Conservation (phyloP, 1,140 invertebrate genomes). For the Matsumurasca onukii region DNA sequence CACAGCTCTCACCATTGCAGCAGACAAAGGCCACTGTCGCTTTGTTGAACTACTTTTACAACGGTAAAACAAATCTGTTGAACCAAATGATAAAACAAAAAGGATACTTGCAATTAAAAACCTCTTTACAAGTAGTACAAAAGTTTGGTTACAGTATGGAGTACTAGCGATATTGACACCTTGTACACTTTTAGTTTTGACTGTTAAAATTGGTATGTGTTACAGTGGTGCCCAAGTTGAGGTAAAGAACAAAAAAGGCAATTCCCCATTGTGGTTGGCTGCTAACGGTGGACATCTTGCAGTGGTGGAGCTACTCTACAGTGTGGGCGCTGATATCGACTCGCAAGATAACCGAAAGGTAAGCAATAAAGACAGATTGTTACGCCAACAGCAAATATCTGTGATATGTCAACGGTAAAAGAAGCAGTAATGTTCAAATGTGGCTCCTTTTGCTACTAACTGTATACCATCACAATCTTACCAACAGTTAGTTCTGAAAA, state of each 20-base stretch:
- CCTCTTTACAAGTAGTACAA: too few species aligned
- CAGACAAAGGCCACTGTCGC: constrained; percentile 97
- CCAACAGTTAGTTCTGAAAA: not conserved
- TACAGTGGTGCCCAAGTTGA: constrained; percentile 83
- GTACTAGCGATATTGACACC: too few species aligned
- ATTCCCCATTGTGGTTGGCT: constrained; percentile 96
- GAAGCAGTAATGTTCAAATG: not conserved
- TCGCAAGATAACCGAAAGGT: constrained; percentile 93
- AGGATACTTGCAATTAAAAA: too few species aligned
- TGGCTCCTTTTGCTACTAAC: not conserved
- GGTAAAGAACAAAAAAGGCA: constrained; percentile 99
- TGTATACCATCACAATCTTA: not conserved
- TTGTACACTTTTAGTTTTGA: too few species aligned
- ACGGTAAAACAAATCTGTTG: too few species aligned
- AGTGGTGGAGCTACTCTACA: constrained; percentile 91
- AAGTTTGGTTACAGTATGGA: too few species aligned
- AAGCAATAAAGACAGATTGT: constrained; percentile 40
- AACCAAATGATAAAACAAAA: too few species aligned
- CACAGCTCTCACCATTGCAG: constrained; percentile 97
- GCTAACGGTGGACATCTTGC: constrained; percentile 97
- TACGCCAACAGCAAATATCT: not conserved
- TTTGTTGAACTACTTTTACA: constrained; percentile 86
- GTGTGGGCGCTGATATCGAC: constrained; percentile 92
- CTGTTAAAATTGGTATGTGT: too few species aligned
- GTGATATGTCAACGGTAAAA: too few species aligned